Percentiles rank a stretch among this genome's conserved stretches.
phyloP scores from a whole-genome alignment of 2,888 invertebrate genomes.

The Phoronis australis region DNA sequence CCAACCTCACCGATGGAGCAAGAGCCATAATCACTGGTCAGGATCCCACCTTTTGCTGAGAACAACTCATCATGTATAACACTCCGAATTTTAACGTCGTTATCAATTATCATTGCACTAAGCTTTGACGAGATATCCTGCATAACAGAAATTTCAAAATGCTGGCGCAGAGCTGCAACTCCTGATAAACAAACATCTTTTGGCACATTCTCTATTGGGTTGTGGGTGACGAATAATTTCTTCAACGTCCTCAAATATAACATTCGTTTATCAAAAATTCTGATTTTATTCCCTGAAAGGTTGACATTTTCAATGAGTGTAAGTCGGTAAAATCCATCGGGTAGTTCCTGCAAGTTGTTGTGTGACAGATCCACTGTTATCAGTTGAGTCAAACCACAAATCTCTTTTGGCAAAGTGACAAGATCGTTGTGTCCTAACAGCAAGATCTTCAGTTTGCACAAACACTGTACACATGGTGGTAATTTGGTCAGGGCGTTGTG shows the following conservation, averaged over 20 bases:
- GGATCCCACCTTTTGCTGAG: background rate
- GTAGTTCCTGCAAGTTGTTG: constrained; percentile 2
- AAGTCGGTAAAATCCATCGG: background rate
- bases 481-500: background rate
- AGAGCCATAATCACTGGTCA: constrained; percentile 6
- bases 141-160: background rate
- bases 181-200: constrained; percentile 3
- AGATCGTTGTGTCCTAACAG: background rate
- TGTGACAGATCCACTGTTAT: constrained; percentile 4
- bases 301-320: constrained; percentile 1
- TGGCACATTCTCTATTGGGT: constrained; percentile 8
- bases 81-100: too few species aligned
- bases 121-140: background rate
- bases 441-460: background rate
- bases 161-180: background rate
- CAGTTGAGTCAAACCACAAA: background rate
- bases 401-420: background rate
- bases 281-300: constrained; percentile 4
- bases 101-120: background rate
- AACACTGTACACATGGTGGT: background rate
- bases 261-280: background rate
- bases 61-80: too few species aligned
- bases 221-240: constrained; percentile 3
- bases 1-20: constrained; percentile 1
- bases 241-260: background rate